These are phyloP conservation scores for Elephas maximus DNA, from an alignment of 2,113 vertebrate genomes.

Conservation along the genomic window DNA sequence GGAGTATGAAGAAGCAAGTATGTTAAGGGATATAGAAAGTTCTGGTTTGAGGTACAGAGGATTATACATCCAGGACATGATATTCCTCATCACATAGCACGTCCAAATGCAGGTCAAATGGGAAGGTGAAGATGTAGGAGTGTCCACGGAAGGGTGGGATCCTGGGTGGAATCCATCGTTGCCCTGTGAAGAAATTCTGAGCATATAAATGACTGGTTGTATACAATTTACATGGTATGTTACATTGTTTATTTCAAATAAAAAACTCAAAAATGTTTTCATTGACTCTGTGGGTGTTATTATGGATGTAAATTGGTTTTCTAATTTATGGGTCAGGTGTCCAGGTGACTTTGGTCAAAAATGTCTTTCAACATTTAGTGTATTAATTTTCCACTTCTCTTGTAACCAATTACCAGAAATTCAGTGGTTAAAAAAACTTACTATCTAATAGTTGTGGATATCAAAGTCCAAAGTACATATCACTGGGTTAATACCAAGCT, in stretches of 20 bases:
- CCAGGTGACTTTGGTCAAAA: background rate
- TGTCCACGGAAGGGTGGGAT: background rate
- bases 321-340: slow-evolving; percentile 2
- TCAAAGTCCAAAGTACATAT: background rate
- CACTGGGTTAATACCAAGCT: slow-evolving; percentile 23
- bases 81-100: background rate
- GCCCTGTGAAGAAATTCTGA: background rate
- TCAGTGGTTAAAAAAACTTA: background rate
- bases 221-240: background rate
- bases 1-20: background rate
- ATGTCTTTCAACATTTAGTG: background rate
- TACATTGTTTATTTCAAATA: slow-evolving; percentile 68
- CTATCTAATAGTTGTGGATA: background rate
- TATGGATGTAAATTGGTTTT: slow-evolving; percentile 18
- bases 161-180: background rate
- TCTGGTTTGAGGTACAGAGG: background rate
- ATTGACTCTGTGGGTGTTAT: background rate
- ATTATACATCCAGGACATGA: background rate
- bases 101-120: background rate
- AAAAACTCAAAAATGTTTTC: slow-evolving; percentile 31
- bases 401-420: slow-evolving; percentile 13
- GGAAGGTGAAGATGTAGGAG: background rate
- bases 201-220: background rate
- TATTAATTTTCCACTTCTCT: background rate
- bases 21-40: background rate